Evolutionary conservation across 2,888 invertebrate species (phyloP).

Genomic region (Stenodema calcarata): DNA sequence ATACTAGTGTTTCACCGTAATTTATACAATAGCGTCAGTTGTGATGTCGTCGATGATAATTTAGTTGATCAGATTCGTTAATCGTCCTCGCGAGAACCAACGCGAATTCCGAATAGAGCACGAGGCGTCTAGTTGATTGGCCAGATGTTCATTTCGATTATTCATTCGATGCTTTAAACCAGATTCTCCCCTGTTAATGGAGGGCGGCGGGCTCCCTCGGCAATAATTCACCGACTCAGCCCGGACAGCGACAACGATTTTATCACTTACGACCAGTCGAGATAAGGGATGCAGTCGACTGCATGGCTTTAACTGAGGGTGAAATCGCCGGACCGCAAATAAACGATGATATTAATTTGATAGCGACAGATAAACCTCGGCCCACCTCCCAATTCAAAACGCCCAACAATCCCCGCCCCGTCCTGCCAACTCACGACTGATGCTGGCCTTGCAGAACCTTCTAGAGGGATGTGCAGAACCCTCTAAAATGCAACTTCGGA

Average conservation of each 20-base stretch:
- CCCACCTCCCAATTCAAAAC: background rate
- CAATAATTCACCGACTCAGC: background rate
- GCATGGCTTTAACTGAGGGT: background rate
- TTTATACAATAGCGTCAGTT: no score
- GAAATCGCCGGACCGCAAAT: background rate
- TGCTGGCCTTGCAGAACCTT: background rate
- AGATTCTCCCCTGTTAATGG: background rate
- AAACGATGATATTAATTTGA: slow-evolving; percentile 18
- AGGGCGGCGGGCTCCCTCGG: background rate
- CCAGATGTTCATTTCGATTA: background rate
- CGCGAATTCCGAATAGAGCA: background rate
- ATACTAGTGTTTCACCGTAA: no score
- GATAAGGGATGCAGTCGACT: background rate
- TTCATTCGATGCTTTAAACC: background rate
- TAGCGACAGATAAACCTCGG: background rate
- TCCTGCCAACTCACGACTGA: background rate
- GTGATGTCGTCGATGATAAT: no score
- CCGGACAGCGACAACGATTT: background rate
- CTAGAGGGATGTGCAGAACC: background rate
- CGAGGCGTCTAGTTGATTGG: background rate
- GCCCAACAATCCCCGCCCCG: background rate
- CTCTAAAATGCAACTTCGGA: background rate
- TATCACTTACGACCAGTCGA: background rate
- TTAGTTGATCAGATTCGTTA: no score
- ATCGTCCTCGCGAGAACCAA: no score